Evolutionary conservation across 2,113 vertebrate genomes (phyloP).

Genomic region (Indicator indicator): DNA sequence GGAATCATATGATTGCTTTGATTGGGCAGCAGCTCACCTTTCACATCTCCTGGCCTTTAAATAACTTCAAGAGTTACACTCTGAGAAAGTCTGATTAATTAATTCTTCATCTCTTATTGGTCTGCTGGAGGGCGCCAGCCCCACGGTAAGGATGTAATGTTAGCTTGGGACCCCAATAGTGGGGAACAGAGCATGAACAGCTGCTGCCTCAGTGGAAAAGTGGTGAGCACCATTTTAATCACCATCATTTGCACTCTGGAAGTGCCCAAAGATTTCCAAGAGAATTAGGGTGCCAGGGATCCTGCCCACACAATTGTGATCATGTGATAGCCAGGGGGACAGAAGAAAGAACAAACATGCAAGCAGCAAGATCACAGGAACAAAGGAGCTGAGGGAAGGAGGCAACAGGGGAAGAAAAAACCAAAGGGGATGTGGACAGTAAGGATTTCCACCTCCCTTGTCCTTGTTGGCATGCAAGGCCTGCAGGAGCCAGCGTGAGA

Average conservation of each 20-base stretch:
- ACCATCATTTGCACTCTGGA: not conserved
- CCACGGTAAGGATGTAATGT: accelerated
- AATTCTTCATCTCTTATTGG: not conserved
- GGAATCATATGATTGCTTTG: no score
- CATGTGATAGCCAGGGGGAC: not conserved
- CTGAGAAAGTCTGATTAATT: not conserved
- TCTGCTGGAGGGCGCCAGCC: not conserved
- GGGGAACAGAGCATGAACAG: not conserved
- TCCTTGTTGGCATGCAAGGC: slow-evolving; percentile 26
- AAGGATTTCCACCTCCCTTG: not conserved
- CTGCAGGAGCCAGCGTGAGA: not conserved
- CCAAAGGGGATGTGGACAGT: not conserved
- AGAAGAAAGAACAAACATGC: not conserved
- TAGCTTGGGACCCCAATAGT: not conserved
- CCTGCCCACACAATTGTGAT: not conserved
- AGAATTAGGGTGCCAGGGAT: not conserved
- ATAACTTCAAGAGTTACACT: not conserved
- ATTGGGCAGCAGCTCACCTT: not conserved
- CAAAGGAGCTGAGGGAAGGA: not conserved
- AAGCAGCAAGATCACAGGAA: not conserved
- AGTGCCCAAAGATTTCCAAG: not conserved
- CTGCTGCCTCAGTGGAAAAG: not conserved
- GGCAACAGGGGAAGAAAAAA: not conserved
- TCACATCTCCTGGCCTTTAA: not conserved
- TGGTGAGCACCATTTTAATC: not conserved